Conservation (phyloP, 2,113 vertebrate species). For the Falco punctatus region DNA sequence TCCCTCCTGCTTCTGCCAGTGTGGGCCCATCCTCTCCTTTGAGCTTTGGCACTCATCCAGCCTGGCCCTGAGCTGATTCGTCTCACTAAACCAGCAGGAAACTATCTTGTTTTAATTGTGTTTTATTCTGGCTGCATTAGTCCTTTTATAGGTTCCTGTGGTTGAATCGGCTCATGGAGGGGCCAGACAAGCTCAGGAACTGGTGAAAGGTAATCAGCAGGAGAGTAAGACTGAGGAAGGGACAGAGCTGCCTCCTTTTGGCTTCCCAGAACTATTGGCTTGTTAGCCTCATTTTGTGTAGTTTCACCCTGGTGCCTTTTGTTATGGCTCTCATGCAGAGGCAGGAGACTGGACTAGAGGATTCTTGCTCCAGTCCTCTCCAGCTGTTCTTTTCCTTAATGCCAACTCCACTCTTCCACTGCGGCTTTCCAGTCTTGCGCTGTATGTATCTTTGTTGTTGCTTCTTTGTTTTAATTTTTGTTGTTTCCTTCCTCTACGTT, state of each 20-base stretch:
- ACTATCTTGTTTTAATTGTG: slow-evolving; percentile 19
- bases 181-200: not conserved
- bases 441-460: not conserved
- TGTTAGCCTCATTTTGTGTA: not conserved
- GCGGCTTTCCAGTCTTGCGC: not conserved
- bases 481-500: not conserved
- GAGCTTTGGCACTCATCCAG: not conserved
- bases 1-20: not conserved
- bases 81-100: slow-evolving; percentile 13
- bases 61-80: not conserved
- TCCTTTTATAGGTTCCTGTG: slow-evolving; percentile 25
- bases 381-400: not conserved
- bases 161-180: not conserved
- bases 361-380: not conserved
- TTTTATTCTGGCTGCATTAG: slow-evolving; percentile 15
- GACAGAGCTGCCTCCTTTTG: not conserved
- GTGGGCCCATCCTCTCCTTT: not conserved
- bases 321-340: not conserved
- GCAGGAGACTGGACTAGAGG: not conserved
- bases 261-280: not conserved
- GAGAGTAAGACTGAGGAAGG: not conserved
- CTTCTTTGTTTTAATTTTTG: slow-evolving; percentile 30
- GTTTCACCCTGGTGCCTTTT: not conserved
- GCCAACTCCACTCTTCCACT: not conserved
- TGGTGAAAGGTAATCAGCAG: not conserved